Base-by-base conservation (phyloP, 2,797 vertebrate genomes). In the Hemibagrus guttatus region DNA sequence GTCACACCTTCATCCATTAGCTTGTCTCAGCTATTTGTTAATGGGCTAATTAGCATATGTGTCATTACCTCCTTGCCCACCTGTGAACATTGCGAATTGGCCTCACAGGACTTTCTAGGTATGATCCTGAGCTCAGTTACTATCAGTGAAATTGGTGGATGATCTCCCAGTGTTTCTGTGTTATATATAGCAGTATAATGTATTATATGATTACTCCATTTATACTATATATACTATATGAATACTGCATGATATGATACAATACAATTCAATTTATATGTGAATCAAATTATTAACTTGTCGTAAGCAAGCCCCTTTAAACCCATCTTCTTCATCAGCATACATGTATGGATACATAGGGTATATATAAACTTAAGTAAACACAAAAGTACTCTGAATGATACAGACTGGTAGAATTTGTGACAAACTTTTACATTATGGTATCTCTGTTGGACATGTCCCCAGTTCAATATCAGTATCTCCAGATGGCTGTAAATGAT, bases 401-500 rank as follows among this genome's bases (percentile, higher is more conserved):
- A n/a, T 14, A 23, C 17, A 80, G 31, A 26, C 31, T 26, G 28
- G 28, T 59, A 80, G 21, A 76, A 78, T 78, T 59, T 59, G 19
- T 26, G 54, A 58, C 2, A 7, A 28, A 82, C 52, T 19, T 17
- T 76, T 58, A 71, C 23, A 46, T 71, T 68, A 63, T 86, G 56
- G n/a, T 59, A 59, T 83, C 35, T 58, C 35, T 79, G 39, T 13
- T 74, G 56, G 64, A 71, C 72, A 84, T 84, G 74, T 39, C 9
- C 28, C 66, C 31, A 63, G 85, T 74, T 6, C 39, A 21, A 31
- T 35, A 66, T 59, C 64, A 84, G 81, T 81, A 84, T 84, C 23
- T 61, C 39, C 54, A 78, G 52, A 83, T 42, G 66, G 52, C 52
- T 35, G 35, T 26, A 4, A 23, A 79, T 49, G 35, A 78, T 59